phyloP scores from a whole-genome alignment of 1,140 invertebrate species.

The Zophobas morio region DNA sequence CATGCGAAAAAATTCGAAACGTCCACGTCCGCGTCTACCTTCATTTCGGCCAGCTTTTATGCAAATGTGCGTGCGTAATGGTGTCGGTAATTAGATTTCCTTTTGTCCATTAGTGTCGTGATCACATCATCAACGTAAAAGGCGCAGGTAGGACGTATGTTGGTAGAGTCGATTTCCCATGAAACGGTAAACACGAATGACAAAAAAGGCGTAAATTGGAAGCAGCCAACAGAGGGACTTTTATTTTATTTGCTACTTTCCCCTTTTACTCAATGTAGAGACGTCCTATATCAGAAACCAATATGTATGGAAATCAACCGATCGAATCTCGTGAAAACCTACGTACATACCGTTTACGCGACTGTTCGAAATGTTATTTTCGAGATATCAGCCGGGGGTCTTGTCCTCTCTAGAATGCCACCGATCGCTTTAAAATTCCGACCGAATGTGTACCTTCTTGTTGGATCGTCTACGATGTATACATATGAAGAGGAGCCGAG shows the following conservation, averaged over 20 bases:
- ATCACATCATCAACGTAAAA: constrained; percentile 26
- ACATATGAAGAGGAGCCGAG: background rate
- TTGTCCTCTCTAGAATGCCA: constrained; percentile 31
- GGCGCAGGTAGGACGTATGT: constrained; percentile 13
- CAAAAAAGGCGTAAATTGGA: constrained; percentile 37
- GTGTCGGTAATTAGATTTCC: constrained; percentile 27
- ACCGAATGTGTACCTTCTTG: constrained; percentile 24
- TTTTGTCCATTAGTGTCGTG: constrained; percentile 23
- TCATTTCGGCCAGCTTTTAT: background rate
- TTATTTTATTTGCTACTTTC: constrained; percentile 43
- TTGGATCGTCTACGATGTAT: constrained; percentile 10
- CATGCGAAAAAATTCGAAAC: background rate
- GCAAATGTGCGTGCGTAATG: constrained; percentile 29
- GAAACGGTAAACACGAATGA: constrained; percentile 32
- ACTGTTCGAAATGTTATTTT: constrained; percentile 44
- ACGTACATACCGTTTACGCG: constrained; percentile 46
- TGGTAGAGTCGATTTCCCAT: constrained; percentile 4
- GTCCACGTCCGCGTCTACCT: background rate
- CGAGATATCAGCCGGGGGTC: constrained; percentile 28
- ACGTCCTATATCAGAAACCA: constrained; percentile 54
- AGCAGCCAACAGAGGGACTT: constrained; percentile 31
- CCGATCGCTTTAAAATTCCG: constrained; percentile 20
- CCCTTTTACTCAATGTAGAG: constrained; percentile 35
- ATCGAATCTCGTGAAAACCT: constrained; percentile 48
- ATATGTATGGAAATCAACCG: constrained; percentile 58